A percentile compares a stretch with the other conserved stretches of the same genome.
Conservation (phyloP, 2,797 vertebrate genomes). For the Borostomias antarcticus region DNA sequence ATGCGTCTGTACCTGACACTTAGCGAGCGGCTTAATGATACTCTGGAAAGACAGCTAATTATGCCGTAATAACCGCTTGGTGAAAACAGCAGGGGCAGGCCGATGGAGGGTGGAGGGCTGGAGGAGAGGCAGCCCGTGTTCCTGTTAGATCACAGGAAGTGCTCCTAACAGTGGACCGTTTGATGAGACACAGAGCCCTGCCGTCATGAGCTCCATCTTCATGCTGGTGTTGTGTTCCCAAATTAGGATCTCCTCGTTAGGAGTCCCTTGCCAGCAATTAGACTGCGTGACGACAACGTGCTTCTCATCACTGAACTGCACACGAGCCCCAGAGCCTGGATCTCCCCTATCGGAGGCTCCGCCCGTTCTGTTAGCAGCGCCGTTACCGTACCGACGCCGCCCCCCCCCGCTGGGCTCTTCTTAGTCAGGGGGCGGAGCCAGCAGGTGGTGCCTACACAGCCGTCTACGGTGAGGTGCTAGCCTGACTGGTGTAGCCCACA, state of each 20-base stretch:
- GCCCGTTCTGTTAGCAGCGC: background rate
- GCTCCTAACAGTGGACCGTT: background rate
- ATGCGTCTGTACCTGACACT: slow-evolving; percentile 79
- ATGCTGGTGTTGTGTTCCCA: too few species aligned
- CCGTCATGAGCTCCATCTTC: too few species aligned
- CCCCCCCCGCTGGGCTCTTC: slow-evolving; percentile 56
- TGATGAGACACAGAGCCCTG: background rate
- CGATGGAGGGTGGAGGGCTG: slow-evolving; percentile 20
- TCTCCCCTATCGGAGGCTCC: background rate
- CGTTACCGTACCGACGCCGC: slow-evolving; percentile 53
- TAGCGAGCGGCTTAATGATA: slow-evolving; percentile 77
- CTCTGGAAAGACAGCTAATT: slow-evolving; percentile 78
- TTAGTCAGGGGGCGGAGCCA: slow-evolving; percentile 59
- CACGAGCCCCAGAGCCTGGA: background rate
- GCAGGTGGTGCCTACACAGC: too few species aligned
- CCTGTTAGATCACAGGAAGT: background rate
- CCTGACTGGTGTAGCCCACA: slow-evolving; percentile 47
- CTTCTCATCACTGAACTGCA: too few species aligned
- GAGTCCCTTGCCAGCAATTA: too few species aligned
- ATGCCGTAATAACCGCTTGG: slow-evolving; percentile 78
- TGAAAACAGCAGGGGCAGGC: slow-evolving; percentile 67
- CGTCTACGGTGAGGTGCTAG: too few species aligned
- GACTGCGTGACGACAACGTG: too few species aligned
- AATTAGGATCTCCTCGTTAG: too few species aligned
- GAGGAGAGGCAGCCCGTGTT: background rate